phyloP scores from a whole-genome alignment of 2,797 vertebrate genomes.

The Lindbergichthys nudifrons region DNA sequence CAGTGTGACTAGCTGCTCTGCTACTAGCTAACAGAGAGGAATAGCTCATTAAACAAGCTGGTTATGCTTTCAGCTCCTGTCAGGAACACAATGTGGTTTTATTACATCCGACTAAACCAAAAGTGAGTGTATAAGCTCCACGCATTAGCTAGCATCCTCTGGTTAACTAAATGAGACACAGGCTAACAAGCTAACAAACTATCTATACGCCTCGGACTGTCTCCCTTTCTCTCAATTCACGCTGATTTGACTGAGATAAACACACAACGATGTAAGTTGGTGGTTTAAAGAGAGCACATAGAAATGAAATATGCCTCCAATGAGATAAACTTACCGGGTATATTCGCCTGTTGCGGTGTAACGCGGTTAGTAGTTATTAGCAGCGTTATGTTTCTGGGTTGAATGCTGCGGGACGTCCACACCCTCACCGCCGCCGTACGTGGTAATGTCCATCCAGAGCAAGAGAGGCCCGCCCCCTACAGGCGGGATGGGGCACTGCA shows the following conservation, averaged over 20 bases:
- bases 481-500: constrained; percentile 21
- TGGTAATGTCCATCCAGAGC: constrained; percentile 11
- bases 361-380: constrained; percentile 30
- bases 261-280: neutral
- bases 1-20: constrained; percentile 36
- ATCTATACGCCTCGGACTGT: constrained; percentile 20
- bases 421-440: constrained; percentile 71
- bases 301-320: accelerated
- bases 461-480: constrained; percentile 38
- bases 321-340: constrained; percentile 56
- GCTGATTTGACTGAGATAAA: neutral
- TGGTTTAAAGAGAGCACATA: neutral
- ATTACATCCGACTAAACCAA: neutral
- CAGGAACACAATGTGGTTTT: neutral
- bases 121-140: neutral
- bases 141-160: constrained; percentile 3
- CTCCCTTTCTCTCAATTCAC: constrained; percentile 39
- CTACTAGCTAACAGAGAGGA: constrained; percentile 41
- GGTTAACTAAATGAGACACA: neutral
- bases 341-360: neutral
- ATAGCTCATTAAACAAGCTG: neutral
- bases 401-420: constrained; percentile 71
- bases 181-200: constrained; percentile 73
- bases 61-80: neutral
- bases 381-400: constrained; percentile 25